These are phyloP conservation scores for Catagonus wagneri DNA, from an alignment of 2,113 vertebrate species.

Conservation along the genomic window DNA sequence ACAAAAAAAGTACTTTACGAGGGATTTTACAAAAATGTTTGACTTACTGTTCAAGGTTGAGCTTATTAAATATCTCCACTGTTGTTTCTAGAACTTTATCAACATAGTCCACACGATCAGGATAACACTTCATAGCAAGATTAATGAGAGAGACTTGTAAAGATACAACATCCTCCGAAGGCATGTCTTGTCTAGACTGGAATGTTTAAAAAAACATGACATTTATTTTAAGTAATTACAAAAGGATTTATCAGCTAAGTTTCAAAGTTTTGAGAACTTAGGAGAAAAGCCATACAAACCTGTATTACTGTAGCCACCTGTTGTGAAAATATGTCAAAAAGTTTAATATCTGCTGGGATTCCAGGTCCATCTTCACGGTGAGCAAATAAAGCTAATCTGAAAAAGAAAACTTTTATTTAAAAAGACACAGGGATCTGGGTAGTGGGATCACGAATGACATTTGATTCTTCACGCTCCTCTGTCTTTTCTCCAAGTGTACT, in stretches of 20 bases:
- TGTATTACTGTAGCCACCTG: slow-evolving; percentile 99
- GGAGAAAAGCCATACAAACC: slow-evolving; percentile 84
- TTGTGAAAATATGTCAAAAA: slow-evolving; percentile 99
- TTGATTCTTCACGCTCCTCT: slow-evolving; percentile 13
- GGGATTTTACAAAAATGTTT: not conserved
- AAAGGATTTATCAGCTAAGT: not conserved
- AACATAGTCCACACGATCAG: slow-evolving; percentile 98
- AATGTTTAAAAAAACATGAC: slow-evolving; percentile 48
- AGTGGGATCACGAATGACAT: not conserved
- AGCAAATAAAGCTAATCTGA: slow-evolving; percentile 96
- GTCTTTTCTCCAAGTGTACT: not conserved
- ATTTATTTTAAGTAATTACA: slow-evolving; percentile 8
- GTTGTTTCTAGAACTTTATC: slow-evolving; percentile 99
- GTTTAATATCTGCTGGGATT: slow-evolving; percentile 98
- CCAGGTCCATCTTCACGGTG: slow-evolving; percentile 99
- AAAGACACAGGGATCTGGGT: not conserved
- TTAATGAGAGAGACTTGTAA: slow-evolving; percentile 99
- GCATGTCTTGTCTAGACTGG: slow-evolving; percentile 99
- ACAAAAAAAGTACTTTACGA: not conserved
- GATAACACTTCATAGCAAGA: slow-evolving; percentile 99
- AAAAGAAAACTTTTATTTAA: slow-evolving; percentile 64
- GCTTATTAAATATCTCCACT: slow-evolving; percentile 99
- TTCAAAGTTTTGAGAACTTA: slow-evolving; percentile 4
- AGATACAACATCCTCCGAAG: slow-evolving; percentile 98
- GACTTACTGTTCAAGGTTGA: slow-evolving; percentile 98